Conservation (phyloP, 1,140 invertebrate genomes). For the Cepaea nemoralis region DNA sequence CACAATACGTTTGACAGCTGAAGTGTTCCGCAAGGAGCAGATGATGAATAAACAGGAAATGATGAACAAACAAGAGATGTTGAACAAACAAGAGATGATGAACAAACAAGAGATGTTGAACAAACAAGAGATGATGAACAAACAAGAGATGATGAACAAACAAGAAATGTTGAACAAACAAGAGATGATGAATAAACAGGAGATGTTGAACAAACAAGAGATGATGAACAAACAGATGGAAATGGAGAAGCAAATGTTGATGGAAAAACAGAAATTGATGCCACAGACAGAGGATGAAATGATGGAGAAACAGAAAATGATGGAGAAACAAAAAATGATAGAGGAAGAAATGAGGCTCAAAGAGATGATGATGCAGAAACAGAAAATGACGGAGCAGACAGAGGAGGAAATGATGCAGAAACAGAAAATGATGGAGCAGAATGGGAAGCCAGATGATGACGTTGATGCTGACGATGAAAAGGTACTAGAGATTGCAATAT, state of each 20-base stretch:
- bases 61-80: constrained; percentile 36
- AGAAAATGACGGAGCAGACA: too few relatives aligned
- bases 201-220: not conserved
- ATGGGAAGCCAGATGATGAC: not conserved
- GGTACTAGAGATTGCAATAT: too few relatives aligned
- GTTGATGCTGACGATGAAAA: not conserved
- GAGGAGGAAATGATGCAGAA: constrained; percentile 32
- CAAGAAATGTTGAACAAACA: constrained; percentile 7
- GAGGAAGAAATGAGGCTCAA: constrained; percentile 44
- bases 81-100: too few relatives aligned
- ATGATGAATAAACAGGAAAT: constrained; percentile 35
- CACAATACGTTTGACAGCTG: constrained; percentile 36
- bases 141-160: constrained; percentile 20
- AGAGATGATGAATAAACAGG: constrained; percentile 46
- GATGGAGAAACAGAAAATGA: constrained; percentile 29
- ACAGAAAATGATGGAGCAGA: constrained; percentile 4
- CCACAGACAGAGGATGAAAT: not conserved
- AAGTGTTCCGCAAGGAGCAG: constrained; percentile 29
- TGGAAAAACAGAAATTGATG: not conserved
- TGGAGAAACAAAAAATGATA: constrained; percentile 35
- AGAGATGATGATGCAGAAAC: constrained; percentile 44
- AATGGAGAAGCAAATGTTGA: too few relatives aligned
- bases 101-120: not conserved
- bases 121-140: constrained; percentile 29
- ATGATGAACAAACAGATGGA: too few relatives aligned